Evolutionary conservation across 1,140 invertebrate species (phyloP), one percentile per base, ranked within the genome.

Genomic region (Formica selysi): DNA sequence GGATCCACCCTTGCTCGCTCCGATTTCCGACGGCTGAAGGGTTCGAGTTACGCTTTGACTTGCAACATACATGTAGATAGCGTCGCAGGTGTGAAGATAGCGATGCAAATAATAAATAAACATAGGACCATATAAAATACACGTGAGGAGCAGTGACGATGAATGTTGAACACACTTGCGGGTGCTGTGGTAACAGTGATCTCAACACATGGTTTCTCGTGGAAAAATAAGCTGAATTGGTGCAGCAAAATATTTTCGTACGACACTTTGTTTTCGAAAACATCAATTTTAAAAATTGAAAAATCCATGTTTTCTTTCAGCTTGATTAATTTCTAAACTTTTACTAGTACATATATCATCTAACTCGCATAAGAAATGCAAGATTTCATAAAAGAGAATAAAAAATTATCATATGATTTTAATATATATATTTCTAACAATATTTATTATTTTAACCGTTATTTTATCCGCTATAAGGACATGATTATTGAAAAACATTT

Each of bases 91-190:
- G 68, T 81, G 38, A n/a, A 68, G 51, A 36, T n/a, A 32, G 26
- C 13, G 54, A 62, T 36, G 68, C 68, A 73, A 83, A 74, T 62
- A 83, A 83, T 83, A 74, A 83, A 83, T 83, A 83, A 83, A 74
- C 38, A 73, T 29, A 26, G 13, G 38, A 4, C 59, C 51, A 6
- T 62, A 38, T 44, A 83, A 62, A 83, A 74, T 83, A 41, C 29
- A 83, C 16, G 48, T 26, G 54, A 83, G 26, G 0, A 26, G 13
- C 78, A 19, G 32, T 1, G 38, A 6, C n/a, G 22, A 13, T 19
- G 67, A 29, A 38, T 68, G 64, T 54, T 26, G 5, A 8, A 48
- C 7, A 36, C 38, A 36, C 62, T 16, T n/a, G 36, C 32, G 16
- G 26, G 26, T n/a, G 41, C 36, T 19, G 26, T 36, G 3, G 26